Conservation (phyloP, 1,140 invertebrate genomes). For the Drosophila kepulauana region DNA sequence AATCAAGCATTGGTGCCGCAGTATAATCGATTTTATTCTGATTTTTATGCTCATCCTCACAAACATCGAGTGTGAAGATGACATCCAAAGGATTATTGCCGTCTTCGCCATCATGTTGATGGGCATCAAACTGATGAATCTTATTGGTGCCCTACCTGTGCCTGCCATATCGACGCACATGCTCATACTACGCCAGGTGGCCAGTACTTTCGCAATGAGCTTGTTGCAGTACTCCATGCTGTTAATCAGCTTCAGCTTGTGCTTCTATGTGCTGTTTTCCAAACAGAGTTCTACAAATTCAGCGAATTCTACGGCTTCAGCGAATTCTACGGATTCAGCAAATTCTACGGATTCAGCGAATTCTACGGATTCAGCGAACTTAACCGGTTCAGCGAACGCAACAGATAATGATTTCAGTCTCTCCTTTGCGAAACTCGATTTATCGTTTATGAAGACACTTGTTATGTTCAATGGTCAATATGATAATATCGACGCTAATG, state of each 20-base stretch:
- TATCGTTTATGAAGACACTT: neutral
- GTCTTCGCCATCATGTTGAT: slow-evolving; percentile 8
- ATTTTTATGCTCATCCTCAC: neutral
- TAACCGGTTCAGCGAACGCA: no score
- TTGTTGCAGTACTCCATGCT: slow-evolving; percentile 8
- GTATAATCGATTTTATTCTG: neutral
- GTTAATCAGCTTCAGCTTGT: neutral
- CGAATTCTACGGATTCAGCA: no score
- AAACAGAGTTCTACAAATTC: no score
- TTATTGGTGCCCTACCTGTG: neutral
- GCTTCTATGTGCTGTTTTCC: slow-evolving; percentile 6
- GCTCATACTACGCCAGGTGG: slow-evolving; percentile 21
- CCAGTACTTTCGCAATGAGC: slow-evolving; percentile 4
- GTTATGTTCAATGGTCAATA: slow-evolving; percentile 7
- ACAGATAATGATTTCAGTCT: neutral
- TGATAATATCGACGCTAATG: neutral
- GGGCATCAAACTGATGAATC: neutral
- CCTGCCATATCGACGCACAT: neutral
- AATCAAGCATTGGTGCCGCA: no score
- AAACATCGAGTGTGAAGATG: neutral
- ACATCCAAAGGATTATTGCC: neutral
- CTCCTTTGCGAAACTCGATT: neutral
- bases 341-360: no score
- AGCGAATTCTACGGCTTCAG: neutral
- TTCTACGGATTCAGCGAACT: no score